Evolutionary conservation across 2,113 vertebrate genomes (phyloP), one percentile per base, ranked within the genome.

Genomic region (Seriola quinqueradiata): DNA sequence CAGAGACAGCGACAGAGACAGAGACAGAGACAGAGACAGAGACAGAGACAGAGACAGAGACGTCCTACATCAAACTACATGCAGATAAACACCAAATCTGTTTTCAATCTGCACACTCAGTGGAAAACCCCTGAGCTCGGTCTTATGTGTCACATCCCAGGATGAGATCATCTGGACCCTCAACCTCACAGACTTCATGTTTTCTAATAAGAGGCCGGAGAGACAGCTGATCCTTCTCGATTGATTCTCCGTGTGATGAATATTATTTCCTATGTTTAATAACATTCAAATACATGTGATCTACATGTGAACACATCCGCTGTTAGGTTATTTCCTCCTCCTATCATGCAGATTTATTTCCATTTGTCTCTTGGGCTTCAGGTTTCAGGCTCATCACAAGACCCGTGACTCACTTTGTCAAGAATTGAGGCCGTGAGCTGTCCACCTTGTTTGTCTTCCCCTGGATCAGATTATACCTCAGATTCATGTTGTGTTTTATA

Each of bases 81-180:
- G 19, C 46, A 67, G 44, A 70, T 70, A 68, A 70, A 79, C 7
- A 64, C 46, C 21, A 9, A 63, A 58, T 77, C 55, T 80, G 81
- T 80, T 83, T 80, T 40, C 61, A 83, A 38, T 83, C 60, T 42
- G 25, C 4, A 28, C 61, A 12, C 21, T 38, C 2, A 66, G 6
- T 67, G 86, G 78, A 81, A 84, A 87, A 64, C 66, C 78, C 77
- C 77, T 70, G 19, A 75, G 36, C 28, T 10, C 44, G 65, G 28
- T 64, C 3, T 75, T 34, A 84, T 32, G 23, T 44, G 66, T 72
- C 70, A 59, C 64, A 12, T 46, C 57, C 57, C 28, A 2, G 50
- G 54, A 70, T 87, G 81, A 77, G 48, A 50, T 88, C 82, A 82
- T 82, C 71, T 64, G 25, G 46, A 55, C 55, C 25, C 21, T 61